Percentiles rank a stretch among this genome's conserved stretches.
These are phyloP conservation scores for Pseudoips prasinana DNA, from an alignment of 2,888 invertebrate species.

Conservation along the genomic window DNA sequence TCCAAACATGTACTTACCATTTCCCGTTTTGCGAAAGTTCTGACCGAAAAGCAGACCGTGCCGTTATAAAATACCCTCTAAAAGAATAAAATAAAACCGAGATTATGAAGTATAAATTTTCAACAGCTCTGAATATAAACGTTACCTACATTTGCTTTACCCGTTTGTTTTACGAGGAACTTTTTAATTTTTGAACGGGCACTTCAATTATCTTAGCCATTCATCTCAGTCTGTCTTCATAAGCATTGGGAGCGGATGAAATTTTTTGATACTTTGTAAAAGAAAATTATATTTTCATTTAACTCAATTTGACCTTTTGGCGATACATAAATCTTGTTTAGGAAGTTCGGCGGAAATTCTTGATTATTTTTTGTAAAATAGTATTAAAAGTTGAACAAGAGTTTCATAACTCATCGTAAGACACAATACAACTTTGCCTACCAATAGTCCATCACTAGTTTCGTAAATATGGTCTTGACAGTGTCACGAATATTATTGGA, in stretches of 20 bases:
- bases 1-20: too few species aligned
- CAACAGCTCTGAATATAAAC: conserved; percentile 21
- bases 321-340: conserved; percentile 40
- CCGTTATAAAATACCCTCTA: too few species aligned
- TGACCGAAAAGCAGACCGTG: too few species aligned
- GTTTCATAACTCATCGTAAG: too few species aligned
- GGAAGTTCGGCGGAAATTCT: neutral
- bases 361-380: neutral
- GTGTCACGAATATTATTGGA: too few species aligned
- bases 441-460: too few species aligned
- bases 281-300: conserved; percentile 44
- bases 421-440: too few species aligned
- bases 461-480: too few species aligned
- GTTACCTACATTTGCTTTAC: conserved; percentile 16
- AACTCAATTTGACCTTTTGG: conserved; percentile 36
- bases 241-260: conserved; percentile 43
- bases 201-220: conserved; percentile 65
- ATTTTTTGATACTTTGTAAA: conserved; percentile 52
- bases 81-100: too few species aligned
- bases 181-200: conserved; percentile 56
- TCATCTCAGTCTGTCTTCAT: conserved; percentile 69
- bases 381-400: too few species aligned
- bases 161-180: conserved; percentile 31
- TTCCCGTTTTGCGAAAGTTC: too few species aligned
- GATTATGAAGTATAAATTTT: too few species aligned